Evolutionary conservation across 1,140 invertebrate genomes (phyloP), one percentile per base, ranked within the genome.

Genomic region (Megathymus violae): DNA sequence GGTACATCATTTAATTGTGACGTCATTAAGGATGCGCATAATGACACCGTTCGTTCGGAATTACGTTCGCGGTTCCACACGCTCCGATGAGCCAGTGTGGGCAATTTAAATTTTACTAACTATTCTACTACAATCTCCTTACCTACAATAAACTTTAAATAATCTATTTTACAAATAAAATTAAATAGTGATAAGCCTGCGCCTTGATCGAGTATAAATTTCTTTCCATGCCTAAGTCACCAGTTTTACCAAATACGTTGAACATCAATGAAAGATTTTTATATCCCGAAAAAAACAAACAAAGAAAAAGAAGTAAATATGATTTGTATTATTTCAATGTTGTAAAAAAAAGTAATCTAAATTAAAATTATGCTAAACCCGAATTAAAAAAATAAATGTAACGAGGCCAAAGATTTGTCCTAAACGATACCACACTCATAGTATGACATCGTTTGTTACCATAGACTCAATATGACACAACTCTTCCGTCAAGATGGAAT

Each of bases 31-130:
- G 13, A 7, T 16, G 15, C 3, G 10, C 51, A 41, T 54, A 56
- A 31, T 6, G 13, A 43, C 13, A 38, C 5, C 44, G 27, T 11
- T 41, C 50, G 50, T 52, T 52, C 50, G 50, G 27, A 31, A 9
- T 41, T 25, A 52, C 15, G 50, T 13, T 11, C 27, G 19, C 2
- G 5, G 34, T n/a, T 51, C 48, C 36, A 38, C 48, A 38, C 48
- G 36, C 11, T 41, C 50, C 14, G 14, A 25, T 40, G 36, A 40
- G 3, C 16, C 38, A 9, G 51, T 43, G 22, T 36, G 40, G 43
- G 36, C 16, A 52, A 38, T 51, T 38, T n/a, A 36, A 52, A 52
- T 36, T 52, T 38, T 22, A 52, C 34, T 52, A 51, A 51, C 48
- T 51, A 34, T 50, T 34, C 9, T 11, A 27, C 3, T 31, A 34